Percentiles rank a stretch among this genome's conserved stretches.
Evolutionary conservation across 2,797 vertebrate species (phyloP).

Genomic region (Ateles fusciceps): DNA sequence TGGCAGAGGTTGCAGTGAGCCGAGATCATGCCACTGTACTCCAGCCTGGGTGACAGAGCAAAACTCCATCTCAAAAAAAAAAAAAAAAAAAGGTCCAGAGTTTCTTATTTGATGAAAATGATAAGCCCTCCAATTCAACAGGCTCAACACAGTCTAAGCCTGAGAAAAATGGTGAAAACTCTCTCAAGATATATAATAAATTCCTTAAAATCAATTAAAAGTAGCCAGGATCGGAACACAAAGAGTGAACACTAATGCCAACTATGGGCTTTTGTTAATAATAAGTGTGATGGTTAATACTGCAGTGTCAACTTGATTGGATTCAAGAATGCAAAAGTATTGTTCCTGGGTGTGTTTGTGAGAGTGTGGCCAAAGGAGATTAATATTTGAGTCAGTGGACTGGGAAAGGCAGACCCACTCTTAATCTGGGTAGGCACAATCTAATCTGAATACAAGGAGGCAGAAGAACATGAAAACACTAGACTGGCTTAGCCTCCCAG

Average conservation of each 20-base stretch:
- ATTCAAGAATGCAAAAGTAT: neutral
- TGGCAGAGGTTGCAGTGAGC: neutral
- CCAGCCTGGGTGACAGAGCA: neutral
- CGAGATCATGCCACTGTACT: neutral
- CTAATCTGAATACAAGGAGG: neutral
- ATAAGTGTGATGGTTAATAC: neutral
- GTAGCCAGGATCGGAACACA: neutral
- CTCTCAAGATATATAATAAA: neutral
- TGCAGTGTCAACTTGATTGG: neutral
- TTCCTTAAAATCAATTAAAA: neutral
- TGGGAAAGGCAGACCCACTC: neutral
- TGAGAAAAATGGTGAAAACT: constrained; percentile 24
- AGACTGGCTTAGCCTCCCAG: neutral
- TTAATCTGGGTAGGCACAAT: neutral
- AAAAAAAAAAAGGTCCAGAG: neutral
- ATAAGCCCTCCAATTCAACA: neutral
- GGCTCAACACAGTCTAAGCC: neutral
- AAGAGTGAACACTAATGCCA: neutral
- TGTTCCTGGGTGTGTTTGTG: neutral
- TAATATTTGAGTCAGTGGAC: neutral
- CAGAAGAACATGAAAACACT: neutral
- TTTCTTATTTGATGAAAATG: neutral
- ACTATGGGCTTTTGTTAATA: neutral
- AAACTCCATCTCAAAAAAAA: neutral
- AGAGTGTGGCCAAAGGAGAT: neutral